A percentile compares a stretch with the other conserved stretches of the same genome.
Conservation (phyloP, 2,113 vertebrate genomes). For the Triplophysa siluroides region DNA sequence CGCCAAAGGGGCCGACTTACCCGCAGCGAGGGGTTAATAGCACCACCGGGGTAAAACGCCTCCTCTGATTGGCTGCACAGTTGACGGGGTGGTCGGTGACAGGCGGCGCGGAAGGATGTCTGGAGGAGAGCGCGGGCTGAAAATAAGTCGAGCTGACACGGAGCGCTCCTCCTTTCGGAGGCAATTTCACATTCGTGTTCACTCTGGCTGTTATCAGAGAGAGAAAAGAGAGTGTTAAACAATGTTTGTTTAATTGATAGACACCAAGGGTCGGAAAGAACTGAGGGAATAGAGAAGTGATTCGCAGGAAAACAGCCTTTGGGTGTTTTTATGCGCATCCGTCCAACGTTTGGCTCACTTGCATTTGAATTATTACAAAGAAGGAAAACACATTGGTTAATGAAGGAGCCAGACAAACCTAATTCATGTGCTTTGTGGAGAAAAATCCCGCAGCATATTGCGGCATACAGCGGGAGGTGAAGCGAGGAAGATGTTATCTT, state of each 20-base stretch:
- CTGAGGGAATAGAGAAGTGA: not conserved
- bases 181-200: constrained; percentile 43
- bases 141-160: constrained; percentile 45
- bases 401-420: not conserved
- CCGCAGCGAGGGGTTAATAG: constrained; percentile 55
- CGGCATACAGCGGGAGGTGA: not conserved
- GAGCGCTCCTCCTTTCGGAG: constrained; percentile 34
- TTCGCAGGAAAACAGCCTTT: constrained; percentile 9
- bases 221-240: not conserved
- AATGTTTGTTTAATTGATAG: too few relatives aligned
- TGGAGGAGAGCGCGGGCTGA: constrained; percentile 43
- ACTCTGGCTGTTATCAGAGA: constrained; percentile 43
- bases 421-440: not conserved
- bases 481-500: not conserved
- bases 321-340: constrained; percentile 23
- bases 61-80: constrained; percentile 46
- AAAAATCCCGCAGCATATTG: not conserved
- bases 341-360: not conserved
- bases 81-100: constrained; percentile 52
- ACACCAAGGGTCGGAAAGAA: not conserved
- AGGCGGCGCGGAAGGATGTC: constrained; percentile 26
- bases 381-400: not conserved
- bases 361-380: not conserved
- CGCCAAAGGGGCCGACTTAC: constrained; percentile 36
- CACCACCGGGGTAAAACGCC: constrained; percentile 52